Percentiles rank a stretch among this genome's conserved stretches.
Conservation (phyloP, 2,888 invertebrate genomes). For the Yponomeuta sedellus region DNA sequence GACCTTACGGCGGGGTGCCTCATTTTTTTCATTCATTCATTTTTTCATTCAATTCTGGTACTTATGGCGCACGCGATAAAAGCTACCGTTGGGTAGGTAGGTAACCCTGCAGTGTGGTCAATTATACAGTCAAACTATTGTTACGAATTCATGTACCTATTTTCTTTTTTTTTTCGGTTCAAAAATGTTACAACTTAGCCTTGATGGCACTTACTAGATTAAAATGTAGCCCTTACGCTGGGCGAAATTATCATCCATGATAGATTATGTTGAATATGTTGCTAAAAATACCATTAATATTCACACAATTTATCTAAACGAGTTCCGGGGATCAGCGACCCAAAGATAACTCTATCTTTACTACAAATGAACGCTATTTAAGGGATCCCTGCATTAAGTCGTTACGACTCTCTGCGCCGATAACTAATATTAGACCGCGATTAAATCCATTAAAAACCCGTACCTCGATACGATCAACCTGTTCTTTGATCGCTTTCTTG, state of each 20-base stretch:
- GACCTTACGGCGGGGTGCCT: neutral
- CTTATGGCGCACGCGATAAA: no score
- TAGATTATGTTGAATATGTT: neutral
- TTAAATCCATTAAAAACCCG: conserved; percentile 19
- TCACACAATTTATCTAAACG: conserved; percentile 22
- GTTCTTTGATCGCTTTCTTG: conserved; percentile 3
- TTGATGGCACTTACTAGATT: no score
- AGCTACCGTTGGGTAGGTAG: no score
- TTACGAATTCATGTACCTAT: no score
- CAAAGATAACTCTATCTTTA: conserved; percentile 32
- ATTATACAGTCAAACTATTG: no score
- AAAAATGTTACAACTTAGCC: no score
- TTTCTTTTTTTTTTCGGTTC: no score
- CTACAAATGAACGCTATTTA: conserved; percentile 49
- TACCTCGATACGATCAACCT: conserved; percentile 16
- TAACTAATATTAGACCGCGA: conserved; percentile 23
- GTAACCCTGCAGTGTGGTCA: no score
- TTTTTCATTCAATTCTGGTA: no score
- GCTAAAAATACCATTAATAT: neutral
- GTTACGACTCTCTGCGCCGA: conserved; percentile 25
- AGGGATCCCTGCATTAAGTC: conserved; percentile 33
- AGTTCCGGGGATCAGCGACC: conserved; percentile 18
- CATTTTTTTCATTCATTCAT: no score
- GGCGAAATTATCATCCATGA: no score
- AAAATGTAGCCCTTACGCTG: no score